Conservation (phyloP, 1,140 invertebrate genomes). For the Drosophila prosaltans region DNA sequence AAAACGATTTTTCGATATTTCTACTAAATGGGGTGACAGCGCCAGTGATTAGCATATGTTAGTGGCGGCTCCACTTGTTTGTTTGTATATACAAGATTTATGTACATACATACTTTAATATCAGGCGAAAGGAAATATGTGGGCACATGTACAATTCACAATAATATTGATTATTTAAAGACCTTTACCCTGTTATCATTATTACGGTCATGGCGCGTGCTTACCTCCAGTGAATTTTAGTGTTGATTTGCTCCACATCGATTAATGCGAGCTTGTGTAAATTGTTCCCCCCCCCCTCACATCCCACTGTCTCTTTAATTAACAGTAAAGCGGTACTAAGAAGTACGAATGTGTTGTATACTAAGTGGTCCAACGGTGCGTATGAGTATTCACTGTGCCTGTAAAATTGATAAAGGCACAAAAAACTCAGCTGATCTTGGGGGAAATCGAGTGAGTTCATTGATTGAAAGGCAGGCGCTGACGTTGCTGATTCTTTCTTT, state of each 20-base stretch:
- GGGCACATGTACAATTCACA: neutral
- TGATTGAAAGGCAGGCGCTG: conserved; percentile 69
- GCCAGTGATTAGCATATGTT: conserved; percentile 13
- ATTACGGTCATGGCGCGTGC: conserved; percentile 59
- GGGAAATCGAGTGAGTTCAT: conserved; percentile 60
- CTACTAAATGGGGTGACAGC: conserved; percentile 12
- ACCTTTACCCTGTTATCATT: conserved; percentile 55
- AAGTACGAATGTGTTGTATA: neutral
- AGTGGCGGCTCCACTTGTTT: neutral
- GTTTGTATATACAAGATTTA: neutral
- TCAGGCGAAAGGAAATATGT: neutral
- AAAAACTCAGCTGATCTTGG: conserved; percentile 45
- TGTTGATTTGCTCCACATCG: conserved; percentile 35
- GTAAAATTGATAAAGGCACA: conserved; percentile 6
- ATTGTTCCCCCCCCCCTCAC: conserved; percentile 16
- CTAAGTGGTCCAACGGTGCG: neutral
- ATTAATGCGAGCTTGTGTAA: conserved; percentile 34
- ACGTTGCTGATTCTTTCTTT: conserved; percentile 67
- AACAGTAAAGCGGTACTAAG: conserved; percentile 36
- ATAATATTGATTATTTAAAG: conserved; percentile 12
- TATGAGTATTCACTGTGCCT: conserved; percentile 26
- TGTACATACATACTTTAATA: neutral
- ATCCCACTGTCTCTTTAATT: conserved; percentile 9
- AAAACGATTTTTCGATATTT: conserved; percentile 7
- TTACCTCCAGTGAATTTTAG: conserved; percentile 59